phyloP scores from a whole-genome alignment of 2,888 invertebrate genomes.

The Dichetophora obliterata region DNA sequence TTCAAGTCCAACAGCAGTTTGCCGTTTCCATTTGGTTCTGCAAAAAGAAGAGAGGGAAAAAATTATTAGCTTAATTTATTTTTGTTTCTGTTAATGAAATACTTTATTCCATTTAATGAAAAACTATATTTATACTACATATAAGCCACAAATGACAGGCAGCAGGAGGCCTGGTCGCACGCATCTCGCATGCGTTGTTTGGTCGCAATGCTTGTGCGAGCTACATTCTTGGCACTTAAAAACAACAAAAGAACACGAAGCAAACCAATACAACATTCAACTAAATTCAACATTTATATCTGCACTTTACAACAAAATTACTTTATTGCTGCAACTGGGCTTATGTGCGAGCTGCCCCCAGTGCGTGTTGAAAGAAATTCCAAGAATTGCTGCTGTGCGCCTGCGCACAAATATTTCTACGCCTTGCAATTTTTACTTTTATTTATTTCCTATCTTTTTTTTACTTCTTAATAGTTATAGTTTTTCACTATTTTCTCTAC shows the following conservation, averaged over 20 bases:
- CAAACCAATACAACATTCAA: not conserved
- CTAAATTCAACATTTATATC: not conserved
- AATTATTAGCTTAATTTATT: not conserved
- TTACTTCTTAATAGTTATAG: too few relatives aligned
- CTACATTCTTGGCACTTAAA: not conserved
- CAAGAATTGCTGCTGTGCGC: constrained; percentile 24
- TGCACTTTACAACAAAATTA: constrained; percentile 25
- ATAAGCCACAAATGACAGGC: constrained; percentile 10
- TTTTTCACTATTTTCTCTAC: not conserved
- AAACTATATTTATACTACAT: not conserved
- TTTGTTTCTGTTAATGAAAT: too few relatives aligned
- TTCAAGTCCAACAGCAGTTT: constrained; percentile 97
- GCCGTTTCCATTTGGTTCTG: constrained; percentile 98
- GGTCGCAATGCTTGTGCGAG: constrained; percentile 7
- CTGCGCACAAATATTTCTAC: constrained; percentile 31
- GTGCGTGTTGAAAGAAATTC: constrained; percentile 32
- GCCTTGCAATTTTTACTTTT: not conserved
- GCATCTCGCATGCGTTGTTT: not conserved
- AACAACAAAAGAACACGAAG: not conserved
- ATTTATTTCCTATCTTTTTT: constrained; percentile 10
- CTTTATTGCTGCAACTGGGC: constrained; percentile 34
- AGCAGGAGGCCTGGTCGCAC: constrained; percentile 14
- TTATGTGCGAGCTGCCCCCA: not conserved
- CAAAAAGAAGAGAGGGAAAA: constrained; percentile 49
- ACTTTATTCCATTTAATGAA: not conserved